Percentiles rank a stretch among this genome's conserved stretches.
phyloP scores from a whole-genome alignment of 2,888 invertebrate genomes.

The Sarcophaga rosellei region DNA sequence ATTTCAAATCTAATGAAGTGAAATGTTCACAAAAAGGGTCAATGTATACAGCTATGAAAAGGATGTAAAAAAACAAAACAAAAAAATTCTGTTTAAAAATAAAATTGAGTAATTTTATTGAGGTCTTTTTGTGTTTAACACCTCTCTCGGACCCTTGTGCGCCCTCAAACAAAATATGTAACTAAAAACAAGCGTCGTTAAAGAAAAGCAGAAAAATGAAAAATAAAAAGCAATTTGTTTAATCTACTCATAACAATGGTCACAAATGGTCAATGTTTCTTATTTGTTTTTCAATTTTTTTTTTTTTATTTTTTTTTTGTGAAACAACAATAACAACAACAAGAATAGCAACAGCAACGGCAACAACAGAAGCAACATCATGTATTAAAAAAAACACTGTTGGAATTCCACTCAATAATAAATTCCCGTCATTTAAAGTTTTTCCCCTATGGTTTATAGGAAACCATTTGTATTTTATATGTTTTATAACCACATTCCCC shows the following conservation, averaged over 20 bases:
- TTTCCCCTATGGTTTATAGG: constrained; percentile 8
- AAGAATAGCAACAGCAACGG: too few relatives aligned
- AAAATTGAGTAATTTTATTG: constrained; percentile 59
- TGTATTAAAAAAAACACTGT: constrained; percentile 20
- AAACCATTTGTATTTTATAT: constrained; percentile 57
- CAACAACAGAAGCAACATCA: background rate
- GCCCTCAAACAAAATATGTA: too few relatives aligned
- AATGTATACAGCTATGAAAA: constrained; percentile 3
- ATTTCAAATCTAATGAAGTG: constrained; percentile 27
- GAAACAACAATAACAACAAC: too few relatives aligned
- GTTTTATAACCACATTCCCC: constrained; percentile 24
- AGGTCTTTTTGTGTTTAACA: constrained; percentile 25
- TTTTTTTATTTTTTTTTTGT: background rate
- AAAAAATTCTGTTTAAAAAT: constrained; percentile 24
- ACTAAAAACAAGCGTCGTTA: background rate
- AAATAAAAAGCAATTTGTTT: constrained; percentile 64
- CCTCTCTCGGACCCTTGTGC: too few relatives aligned
- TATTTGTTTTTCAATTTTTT: constrained; percentile 20
- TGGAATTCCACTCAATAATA: constrained; percentile 43
- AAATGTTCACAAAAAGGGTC: constrained; percentile 43
- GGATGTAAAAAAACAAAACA: too few relatives aligned
- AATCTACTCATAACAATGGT: constrained; percentile 66
- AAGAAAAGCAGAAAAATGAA: constrained; percentile 43
- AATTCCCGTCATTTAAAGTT: constrained; percentile 33
- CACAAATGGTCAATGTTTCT: constrained; percentile 58